phyloP scores from a whole-genome alignment of 2,113 vertebrate genomes.

The Toxotes chatareus region DNA sequence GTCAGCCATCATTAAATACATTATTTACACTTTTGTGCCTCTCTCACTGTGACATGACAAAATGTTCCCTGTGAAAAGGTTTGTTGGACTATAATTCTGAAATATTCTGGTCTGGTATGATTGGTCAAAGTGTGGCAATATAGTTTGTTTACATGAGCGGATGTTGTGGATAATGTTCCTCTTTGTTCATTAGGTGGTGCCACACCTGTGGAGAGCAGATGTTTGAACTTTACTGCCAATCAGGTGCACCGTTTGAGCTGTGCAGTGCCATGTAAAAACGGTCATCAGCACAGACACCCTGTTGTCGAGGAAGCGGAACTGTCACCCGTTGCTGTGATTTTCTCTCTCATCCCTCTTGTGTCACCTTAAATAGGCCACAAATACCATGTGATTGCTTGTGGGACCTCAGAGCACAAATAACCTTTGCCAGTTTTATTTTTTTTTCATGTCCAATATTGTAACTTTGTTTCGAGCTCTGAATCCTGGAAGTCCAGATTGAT shows the following conservation, averaged over 20 bases:
- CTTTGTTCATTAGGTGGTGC: conserved; percentile 9
- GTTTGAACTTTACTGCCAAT: conserved; percentile 47
- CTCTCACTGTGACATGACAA: background rate
- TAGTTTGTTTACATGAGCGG: conserved; percentile 10
- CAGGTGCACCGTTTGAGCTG: conserved; percentile 38
- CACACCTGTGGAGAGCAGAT: conserved; percentile 42
- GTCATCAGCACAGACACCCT: conserved; percentile 28
- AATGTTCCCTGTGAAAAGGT: background rate
- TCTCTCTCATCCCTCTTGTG: background rate
- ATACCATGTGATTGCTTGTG: conserved; percentile 15
- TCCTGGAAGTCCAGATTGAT: background rate
- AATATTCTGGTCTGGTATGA: background rate
- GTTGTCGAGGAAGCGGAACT: background rate
- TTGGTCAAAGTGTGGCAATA: background rate
- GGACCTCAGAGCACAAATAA: conserved; percentile 17
- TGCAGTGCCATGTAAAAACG: conserved; percentile 30
- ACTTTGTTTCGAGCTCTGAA: background rate
- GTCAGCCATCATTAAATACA: background rate
- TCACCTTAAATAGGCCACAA: conserved; percentile 15
- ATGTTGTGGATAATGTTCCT: background rate
- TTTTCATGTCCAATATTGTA: background rate
- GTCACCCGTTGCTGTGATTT: conserved; percentile 5
- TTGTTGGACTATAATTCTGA: background rate
- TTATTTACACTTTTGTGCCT: background rate
- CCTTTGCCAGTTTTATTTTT: background rate